phyloP scores from a whole-genome alignment of 2,113 vertebrate genomes.

The Solenodon paradoxus region DNA sequence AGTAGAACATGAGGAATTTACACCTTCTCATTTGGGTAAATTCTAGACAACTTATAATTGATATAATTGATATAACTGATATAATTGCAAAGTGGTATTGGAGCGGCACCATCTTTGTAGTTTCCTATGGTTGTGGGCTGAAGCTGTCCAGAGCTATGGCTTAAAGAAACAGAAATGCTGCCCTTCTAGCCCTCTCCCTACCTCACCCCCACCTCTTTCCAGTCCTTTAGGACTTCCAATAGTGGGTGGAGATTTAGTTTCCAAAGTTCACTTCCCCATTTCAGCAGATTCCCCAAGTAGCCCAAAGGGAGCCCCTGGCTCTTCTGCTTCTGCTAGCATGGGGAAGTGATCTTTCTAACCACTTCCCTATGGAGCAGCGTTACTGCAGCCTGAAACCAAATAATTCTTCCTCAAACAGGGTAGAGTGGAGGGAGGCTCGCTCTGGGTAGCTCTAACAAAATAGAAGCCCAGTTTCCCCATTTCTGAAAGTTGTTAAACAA shows the following conservation, averaged over 20 bases:
- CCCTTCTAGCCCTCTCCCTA: not conserved
- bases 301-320: not conserved
- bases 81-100: not conserved
- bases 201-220: rapidly evolving
- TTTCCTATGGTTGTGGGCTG: not conserved
- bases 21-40: not conserved
- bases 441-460: not conserved
- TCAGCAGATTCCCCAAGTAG: not conserved
- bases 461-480: not conserved
- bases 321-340: not conserved
- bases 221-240: not conserved
- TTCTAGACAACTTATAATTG: not conserved
- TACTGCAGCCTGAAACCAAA: not conserved
- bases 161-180: not conserved
- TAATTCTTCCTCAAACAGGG: not conserved
- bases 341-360: constrained; percentile 35
- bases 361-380: constrained; percentile 30
- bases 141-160: not conserved
- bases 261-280: not conserved
- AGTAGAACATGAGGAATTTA: not conserved
- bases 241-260: not conserved
- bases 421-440: not conserved
- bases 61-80: not conserved
- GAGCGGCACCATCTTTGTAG: not conserved
- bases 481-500: not conserved